Percentiles rank a stretch among this genome's conserved stretches.
These are phyloP conservation scores for Acridotheres tristis DNA, from an alignment of 2,797 vertebrate genomes.

Conservation along the genomic window DNA sequence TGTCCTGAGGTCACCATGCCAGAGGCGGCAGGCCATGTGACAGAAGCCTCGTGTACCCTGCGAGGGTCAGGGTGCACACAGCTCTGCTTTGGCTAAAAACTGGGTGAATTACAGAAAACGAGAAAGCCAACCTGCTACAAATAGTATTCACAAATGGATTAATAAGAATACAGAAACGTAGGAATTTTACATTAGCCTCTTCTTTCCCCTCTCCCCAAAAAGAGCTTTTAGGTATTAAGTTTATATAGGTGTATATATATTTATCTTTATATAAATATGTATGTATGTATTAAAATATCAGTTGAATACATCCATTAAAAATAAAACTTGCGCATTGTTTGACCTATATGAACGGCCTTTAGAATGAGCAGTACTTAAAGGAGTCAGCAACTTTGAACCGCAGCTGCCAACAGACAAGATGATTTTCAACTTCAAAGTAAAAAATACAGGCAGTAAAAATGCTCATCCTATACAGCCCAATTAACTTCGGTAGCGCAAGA, in stretches of 20 bases:
- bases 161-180: accelerated
- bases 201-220: accelerated
- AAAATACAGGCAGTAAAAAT: background rate
- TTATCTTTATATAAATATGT: too few species aligned
- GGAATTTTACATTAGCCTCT: background rate
- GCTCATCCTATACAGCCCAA: background rate
- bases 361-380: background rate
- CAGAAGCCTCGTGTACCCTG: background rate
- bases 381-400: background rate
- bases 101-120: background rate
- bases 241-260: background rate
- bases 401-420: background rate
- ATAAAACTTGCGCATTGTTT: background rate
- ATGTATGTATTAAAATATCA: background rate
- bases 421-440: background rate
- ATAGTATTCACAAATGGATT: background rate
- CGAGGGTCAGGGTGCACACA: background rate
- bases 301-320: background rate
- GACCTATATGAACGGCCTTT: background rate
- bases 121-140: background rate
- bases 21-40: background rate
- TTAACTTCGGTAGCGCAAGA: background rate
- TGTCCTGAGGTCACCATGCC: background rate
- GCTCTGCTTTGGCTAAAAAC: background rate
- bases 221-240: background rate